Evolutionary conservation across 2,888 invertebrate genomes (phyloP), one percentile per base, ranked within the genome.

Genomic region (Macrophya annulata): DNA sequence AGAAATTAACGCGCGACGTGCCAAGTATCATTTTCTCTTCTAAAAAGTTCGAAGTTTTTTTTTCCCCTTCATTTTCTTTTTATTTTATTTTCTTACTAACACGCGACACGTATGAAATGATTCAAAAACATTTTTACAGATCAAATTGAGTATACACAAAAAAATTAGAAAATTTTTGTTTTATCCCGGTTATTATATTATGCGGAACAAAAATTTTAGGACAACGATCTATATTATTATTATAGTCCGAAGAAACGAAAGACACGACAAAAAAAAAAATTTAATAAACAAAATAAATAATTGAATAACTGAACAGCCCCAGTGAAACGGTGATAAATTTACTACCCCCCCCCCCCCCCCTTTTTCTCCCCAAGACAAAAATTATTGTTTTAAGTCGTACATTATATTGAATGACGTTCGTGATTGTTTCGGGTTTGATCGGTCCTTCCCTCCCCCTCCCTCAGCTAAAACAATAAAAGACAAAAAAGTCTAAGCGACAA

Each of bases 281-380:
- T 3, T 4, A 45, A 17, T n/a, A 10, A 4, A 74, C 45, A 74
- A 45, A 10, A 45, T 9, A 21, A 74, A 10, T 12, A 48, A 48
- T 3, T 48, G 48, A 48, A 48, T 3, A 48, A 48, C 8, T 10
- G 48, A 48, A 48, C 9, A 72, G 12, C 17, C 85, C 86, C 86
- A 84, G 86, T 86, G 86, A 81, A 79, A 85, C 85, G 86, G 86
- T 86, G 86, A 86, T 86, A 31, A 76, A 76, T 76, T 76, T 76
- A 6, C 15, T 48, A 74, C 10, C 21, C 8, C 9, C 17, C 9
- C 43, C 43, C 45, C 9, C 17, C 48, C 15, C 17, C 0, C 17
- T 17, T 17, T 8, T 8, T 0, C 8, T n/a, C n/a, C 55, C 6
- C n/a, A 55, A 55, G 55, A 43, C 25, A 25, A 10, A 62, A 62